Evolutionary conservation across 92 coral and sea anemone species (phyloP), one percentile per base, ranked within the genome.

Genomic region (Palythoa heliodiscus): DNA sequence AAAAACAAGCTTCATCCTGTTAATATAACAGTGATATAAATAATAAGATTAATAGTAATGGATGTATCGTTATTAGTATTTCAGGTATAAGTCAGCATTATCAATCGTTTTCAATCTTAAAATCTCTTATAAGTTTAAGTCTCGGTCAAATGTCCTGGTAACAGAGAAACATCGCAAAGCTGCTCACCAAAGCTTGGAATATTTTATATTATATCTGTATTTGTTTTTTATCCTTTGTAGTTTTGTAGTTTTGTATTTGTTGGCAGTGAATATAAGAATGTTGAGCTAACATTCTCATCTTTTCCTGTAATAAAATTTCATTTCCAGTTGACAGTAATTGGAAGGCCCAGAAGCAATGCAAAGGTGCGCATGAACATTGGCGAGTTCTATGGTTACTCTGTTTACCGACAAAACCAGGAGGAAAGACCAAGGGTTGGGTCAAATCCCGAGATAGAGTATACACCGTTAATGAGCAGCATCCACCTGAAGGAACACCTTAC

Each of bases 301-400:
- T 11, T 70, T 70, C 38, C 70, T 19, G 35, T 43, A 11, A 9
- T 67, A 14, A 47, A 43, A 35, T 47, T 61, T 61, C 5, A 23
- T 1, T 69, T 83, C 22, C 71, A 93, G 98, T 70, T 93, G 79
- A 93, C 98, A 20, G 93, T 93, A 16, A 90, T 93, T 53, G 98
- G 98, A 54, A 86, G 95, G 50, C 95, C 95, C 7, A 91, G 93
- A 77, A 93, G 89, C 70, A 93, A 93, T 81, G 90, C 98, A 25
- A 91, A 89, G 61, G 95, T 93, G 0, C 92, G 91, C 52, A 91
- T 93, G 88, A 92, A 89, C 78, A 92, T 96, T 72, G 99, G 99
- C 15, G 99, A 96, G 71, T 96, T 94, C 88, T 94, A 92, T 81
- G 99, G 99, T 17, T 81, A 91, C 25, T 94, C 98, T n/a, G 88